Base-by-base conservation (phyloP, 2,113 vertebrate species). In the Ploceus nigricollis region DNA sequence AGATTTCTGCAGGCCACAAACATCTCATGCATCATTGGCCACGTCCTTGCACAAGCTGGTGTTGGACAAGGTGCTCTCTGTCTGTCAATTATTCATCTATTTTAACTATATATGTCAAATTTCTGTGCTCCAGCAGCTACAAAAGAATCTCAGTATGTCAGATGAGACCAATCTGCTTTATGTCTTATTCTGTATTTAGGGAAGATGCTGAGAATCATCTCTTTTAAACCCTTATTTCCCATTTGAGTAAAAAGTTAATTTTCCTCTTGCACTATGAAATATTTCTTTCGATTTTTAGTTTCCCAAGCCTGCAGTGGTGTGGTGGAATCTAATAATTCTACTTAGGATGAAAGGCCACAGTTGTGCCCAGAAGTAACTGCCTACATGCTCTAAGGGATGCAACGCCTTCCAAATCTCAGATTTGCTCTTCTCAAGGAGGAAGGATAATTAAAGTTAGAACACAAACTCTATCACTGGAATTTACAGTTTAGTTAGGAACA, bases 11-110 rank as follows among this genome's bases (percentile, higher is more conserved):
- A 40, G 54, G n/a, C 4, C 28, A 57, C 15, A 82, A 39, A 37
- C 9, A n/a, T 15, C 4, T 53, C 4, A 1, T 50, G 11, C 0
- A 0, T 31, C 8, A 20, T 33, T 79, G 44, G 20, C 11, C 33
- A 73, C 2, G 3, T 68, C 37, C 54, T 22, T 80, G 53, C 9
- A 51, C 4, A 24, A 30, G 10, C 2, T 85, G 17, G 31, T 65
- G 31, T 66, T n/a, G 20, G 15, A 31, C 33, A 47, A 33, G 5
- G 4, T 51, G 42, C 2, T 31, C 11, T 79, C 24, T 77, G 5
- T n/a, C 23, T 58, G n/a, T 28, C 48, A 42, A 39, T 76, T 72
- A 56, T 39, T 69, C 1, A 40, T 48, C 23, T 91, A 5, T 35
- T 87, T 54, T 72, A 69, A 51, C 10, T 61, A 31, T 14, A 45